phyloP scores from a whole-genome alignment of 2,888 invertebrate genomes.

The Cheilosia vernalis region DNA sequence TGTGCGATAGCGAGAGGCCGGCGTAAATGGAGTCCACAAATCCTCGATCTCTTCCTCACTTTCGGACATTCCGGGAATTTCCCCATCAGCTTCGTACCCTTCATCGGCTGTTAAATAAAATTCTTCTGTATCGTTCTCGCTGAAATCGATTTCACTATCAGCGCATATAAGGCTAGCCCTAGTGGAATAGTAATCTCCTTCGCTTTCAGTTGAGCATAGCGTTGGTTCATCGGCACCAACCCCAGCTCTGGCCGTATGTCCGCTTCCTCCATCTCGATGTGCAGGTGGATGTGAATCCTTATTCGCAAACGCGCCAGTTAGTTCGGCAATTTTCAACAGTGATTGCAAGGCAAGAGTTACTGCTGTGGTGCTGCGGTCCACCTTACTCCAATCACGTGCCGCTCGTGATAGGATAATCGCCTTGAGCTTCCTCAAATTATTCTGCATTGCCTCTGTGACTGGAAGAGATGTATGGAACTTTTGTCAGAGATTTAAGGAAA shows the following conservation, averaged over 20 bases:
- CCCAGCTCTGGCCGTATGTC: conserved; percentile 45
- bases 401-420: conserved; percentile 80
- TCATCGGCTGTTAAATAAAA: conserved; percentile 82
- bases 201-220: conserved; percentile 72
- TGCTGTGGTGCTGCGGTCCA: conserved; percentile 76
- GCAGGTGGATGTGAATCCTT: conserved; percentile 23
- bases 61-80: conserved; percentile 81
- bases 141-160: conserved; percentile 82
- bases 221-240: conserved; percentile 52
- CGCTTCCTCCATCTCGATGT: conserved; percentile 78
- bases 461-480: conserved; percentile 30
- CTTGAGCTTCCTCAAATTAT: conserved; percentile 81
- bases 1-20: conserved; percentile 81
- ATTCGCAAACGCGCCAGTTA: conserved; percentile 75
- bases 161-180: conserved; percentile 80
- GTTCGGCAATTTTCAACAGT: conserved; percentile 82
- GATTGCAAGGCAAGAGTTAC: conserved; percentile 82
- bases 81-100: conserved; percentile 83
- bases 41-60: conserved; percentile 79
- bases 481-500: conserved; percentile 13
- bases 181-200: conserved; percentile 81
- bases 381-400: conserved; percentile 78
- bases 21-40: conserved; percentile 80
- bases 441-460: conserved; percentile 81
- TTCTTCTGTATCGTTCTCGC: conserved; percentile 82